These are phyloP conservation scores for Lampropteryx suffumata DNA, from an alignment of 2,888 invertebrate genomes.

Conservation along the genomic window DNA sequence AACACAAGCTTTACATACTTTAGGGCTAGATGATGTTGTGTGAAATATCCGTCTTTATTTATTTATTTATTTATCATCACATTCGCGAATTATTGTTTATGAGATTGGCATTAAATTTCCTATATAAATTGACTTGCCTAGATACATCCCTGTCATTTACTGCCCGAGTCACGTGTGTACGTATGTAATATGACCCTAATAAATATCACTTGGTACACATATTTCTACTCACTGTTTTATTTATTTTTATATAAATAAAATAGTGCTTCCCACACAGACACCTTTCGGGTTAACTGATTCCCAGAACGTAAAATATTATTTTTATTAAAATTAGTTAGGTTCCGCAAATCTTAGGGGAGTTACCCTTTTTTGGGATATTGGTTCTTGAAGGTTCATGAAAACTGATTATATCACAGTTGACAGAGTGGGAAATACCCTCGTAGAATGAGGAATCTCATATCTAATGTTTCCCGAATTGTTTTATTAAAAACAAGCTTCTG, in stretches of 20 bases:
- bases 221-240: constrained; percentile 52
- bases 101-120: too few relatives aligned
- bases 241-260: constrained; percentile 36
- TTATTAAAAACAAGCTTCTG: too few relatives aligned
- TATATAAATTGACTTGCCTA: not conserved
- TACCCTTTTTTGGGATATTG: constrained; percentile 2
- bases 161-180: constrained; percentile 57
- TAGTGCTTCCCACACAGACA: constrained; percentile 31
- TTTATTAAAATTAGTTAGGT: constrained; percentile 21
- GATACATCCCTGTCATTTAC: constrained; percentile 37
- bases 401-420: not conserved
- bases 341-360: constrained; percentile 1
- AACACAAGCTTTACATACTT: too few relatives aligned
- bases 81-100: too few relatives aligned
- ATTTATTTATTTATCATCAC: too few relatives aligned
- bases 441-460: too few relatives aligned
- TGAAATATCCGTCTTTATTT: too few relatives aligned
- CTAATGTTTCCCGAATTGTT: too few relatives aligned
- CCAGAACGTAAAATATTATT: constrained; percentile 23
- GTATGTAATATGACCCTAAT: constrained; percentile 68
- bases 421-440: too few relatives aligned
- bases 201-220: constrained; percentile 67
- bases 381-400: not conserved
- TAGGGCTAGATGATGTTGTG: too few relatives aligned
- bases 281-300: constrained; percentile 32